phyloP scores from a whole-genome alignment of 2,797 vertebrate species.

The Clarias pachynema region DNA sequence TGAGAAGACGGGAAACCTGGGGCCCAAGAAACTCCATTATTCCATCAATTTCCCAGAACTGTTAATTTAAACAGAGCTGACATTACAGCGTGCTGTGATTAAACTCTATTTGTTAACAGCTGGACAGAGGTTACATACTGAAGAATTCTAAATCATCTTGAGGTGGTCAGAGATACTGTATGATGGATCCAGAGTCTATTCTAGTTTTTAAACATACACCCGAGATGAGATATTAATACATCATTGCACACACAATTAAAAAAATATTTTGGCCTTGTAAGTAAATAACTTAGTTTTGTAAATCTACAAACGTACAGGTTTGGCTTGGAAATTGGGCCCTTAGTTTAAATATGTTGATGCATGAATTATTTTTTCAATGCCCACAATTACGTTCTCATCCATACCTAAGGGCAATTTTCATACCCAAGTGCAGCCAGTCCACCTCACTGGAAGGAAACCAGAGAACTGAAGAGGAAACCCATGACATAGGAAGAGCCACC shows the following conservation, averaged over 20 bases:
- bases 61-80: conserved; percentile 51
- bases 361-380: too few relatives aligned
- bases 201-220: neutral
- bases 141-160: neutral
- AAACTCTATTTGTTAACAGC: conserved; percentile 36
- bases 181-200: neutral
- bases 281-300: too few relatives aligned
- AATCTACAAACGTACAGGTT: too few relatives aligned
- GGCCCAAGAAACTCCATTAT: conserved; percentile 50
- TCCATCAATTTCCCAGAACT: conserved; percentile 55
- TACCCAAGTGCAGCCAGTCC: neutral
- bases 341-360: too few relatives aligned
- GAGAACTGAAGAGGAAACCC: neutral
- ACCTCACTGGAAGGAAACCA: neutral
- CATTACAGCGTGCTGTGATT: conserved; percentile 38
- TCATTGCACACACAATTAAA: neutral
- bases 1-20: conserved; percentile 27
- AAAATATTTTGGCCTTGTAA: too few relatives aligned
- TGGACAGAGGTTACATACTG: neutral
- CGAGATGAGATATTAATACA: neutral
- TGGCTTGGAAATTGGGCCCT: too few relatives aligned
- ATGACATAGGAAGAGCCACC: neutral
- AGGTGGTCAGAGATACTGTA: neutral
- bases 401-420: neutral
- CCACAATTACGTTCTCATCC: neutral